Percentiles rank a stretch among this genome's conserved stretches.
These are phyloP conservation scores for Epicampocera succincta DNA, from an alignment of 2,888 invertebrate species.

Conservation along the genomic window DNA sequence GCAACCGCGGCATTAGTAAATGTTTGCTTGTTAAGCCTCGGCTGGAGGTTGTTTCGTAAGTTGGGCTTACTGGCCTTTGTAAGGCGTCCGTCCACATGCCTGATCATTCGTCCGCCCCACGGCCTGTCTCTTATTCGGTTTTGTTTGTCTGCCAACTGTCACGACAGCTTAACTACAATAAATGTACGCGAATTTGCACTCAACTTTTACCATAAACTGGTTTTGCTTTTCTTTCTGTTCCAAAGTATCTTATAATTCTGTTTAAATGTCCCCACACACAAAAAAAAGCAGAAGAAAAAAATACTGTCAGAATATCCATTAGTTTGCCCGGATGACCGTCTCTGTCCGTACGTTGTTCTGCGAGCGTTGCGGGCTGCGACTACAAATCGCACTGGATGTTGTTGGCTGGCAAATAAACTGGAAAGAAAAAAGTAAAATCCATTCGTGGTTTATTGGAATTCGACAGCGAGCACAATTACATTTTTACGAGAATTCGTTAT, in stretches of 20 bases:
- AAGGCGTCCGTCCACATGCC: background rate
- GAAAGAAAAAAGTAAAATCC: constrained; percentile 6
- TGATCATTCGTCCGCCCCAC: constrained; percentile 8
- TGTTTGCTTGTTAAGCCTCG: constrained; percentile 38
- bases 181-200: constrained; percentile 70
- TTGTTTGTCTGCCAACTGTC: constrained; percentile 66
- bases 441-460: constrained; percentile 17
- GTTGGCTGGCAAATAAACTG: background rate
- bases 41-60: constrained; percentile 18
- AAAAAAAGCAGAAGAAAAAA: constrained; percentile 12
- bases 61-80: constrained; percentile 37
- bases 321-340: constrained; percentile 30
- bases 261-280: constrained; percentile 59
- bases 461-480: constrained; percentile 21
- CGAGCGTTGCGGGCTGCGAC: background rate
- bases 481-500: constrained; percentile 52
- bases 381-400: constrained; percentile 13
- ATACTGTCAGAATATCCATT: constrained; percentile 57
- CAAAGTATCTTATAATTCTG: constrained; percentile 41
- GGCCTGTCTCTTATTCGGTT: constrained; percentile 38
- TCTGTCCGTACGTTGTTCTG: constrained; percentile 4
- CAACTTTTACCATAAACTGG: constrained; percentile 65
- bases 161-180: constrained; percentile 66
- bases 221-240: constrained; percentile 51
- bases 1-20: constrained; percentile 29